Base-by-base conservation (phyloP, 2,113 vertebrate genomes). In the Rhea pennata region DNA sequence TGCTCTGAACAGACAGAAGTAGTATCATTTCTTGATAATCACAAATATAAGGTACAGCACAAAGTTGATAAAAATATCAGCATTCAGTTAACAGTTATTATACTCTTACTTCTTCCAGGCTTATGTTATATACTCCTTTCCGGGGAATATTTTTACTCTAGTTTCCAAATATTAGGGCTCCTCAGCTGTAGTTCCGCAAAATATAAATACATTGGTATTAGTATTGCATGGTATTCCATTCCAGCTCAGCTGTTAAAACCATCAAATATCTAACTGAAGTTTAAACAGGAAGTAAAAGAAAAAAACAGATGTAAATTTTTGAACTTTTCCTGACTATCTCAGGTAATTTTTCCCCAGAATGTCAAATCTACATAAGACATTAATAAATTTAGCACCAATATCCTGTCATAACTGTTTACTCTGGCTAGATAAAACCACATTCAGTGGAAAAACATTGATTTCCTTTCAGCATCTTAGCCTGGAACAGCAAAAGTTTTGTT, bases 361-460 rank as follows among this genome's bases (percentile, higher is more conserved):
- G 84, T 90, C 58, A 94, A 74, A 89, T 50, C 78, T 94, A 88
- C 39, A 87, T 50, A 87, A 96, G 66, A 87, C 84, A 94, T 97
- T 97, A 97, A 97, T 97, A 96, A 95, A 96, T 93, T 95, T 95
- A 97, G 81, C 96, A 97, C 75, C 94, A 96, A 97, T 96, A 95
- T 96, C 92, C 95, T 96, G 94, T 96, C 96, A 85, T 69, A 82
- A 95, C 88, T 80, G 88, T 96, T 97, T 97, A 97, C 92, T 86
- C 91, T 95, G 88, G 95, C 90, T 87, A 97, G 94, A 96, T 97
- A 95, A 97, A 96, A 77, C 87, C 83, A 84, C 91, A 93, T 96
- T 95, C 90, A 85, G 91, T 93, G 42, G 85, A 93, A 96, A 96
- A 97, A 97, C 87, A 96, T 95, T 59, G 72, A 96, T 96, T 97